phyloP scores from a whole-genome alignment of 1,140 invertebrate genomes.

The Hyphantria cunea region DNA sequence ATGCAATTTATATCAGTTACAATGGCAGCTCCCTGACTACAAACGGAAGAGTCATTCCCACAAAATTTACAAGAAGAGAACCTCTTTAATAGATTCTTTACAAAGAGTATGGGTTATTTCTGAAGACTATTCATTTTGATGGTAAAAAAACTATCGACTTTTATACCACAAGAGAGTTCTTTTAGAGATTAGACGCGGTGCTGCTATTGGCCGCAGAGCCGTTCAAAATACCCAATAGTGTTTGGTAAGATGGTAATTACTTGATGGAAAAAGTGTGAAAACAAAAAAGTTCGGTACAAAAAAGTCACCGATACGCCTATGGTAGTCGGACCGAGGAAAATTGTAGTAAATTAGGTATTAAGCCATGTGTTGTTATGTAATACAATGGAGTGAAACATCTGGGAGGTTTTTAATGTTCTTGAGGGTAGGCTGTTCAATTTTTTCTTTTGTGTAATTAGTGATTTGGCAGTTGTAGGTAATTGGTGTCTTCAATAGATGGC shows the following conservation, averaged over 20 bases:
- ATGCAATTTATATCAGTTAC: slow-evolving; percentile 31
- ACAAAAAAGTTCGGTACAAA: slow-evolving; percentile 49
- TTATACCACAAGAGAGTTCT: slow-evolving; percentile 49
- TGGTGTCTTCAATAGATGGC: too few species aligned
- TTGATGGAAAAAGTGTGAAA: slow-evolving; percentile 49
- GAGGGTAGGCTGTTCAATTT: background rate
- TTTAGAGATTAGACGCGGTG: slow-evolving; percentile 56
- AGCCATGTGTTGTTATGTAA: slow-evolving; percentile 27
- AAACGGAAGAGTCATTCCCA: slow-evolving; percentile 51
- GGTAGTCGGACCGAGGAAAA: slow-evolving; percentile 65
- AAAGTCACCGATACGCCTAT: slow-evolving; percentile 41
- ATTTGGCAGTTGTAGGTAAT: background rate
- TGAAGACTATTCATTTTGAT: slow-evolving; percentile 44
- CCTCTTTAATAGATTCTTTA: slow-evolving; percentile 65
- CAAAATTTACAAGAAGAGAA: slow-evolving; percentile 52
- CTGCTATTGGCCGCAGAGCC: slow-evolving; percentile 60
- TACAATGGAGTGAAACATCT: slow-evolving; percentile 26
- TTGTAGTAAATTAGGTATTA: slow-evolving; percentile 59
- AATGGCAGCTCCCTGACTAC: slow-evolving; percentile 45
- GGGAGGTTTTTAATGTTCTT: background rate
- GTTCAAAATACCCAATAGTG: slow-evolving; percentile 60
- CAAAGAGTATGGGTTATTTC: slow-evolving; percentile 62
- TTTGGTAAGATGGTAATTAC: slow-evolving; percentile 58
- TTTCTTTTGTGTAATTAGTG: background rate
- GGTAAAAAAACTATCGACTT: slow-evolving; percentile 24